phyloP scores from a whole-genome alignment of 2,113 vertebrate species.

The Hyperoodon ampullatus region DNA sequence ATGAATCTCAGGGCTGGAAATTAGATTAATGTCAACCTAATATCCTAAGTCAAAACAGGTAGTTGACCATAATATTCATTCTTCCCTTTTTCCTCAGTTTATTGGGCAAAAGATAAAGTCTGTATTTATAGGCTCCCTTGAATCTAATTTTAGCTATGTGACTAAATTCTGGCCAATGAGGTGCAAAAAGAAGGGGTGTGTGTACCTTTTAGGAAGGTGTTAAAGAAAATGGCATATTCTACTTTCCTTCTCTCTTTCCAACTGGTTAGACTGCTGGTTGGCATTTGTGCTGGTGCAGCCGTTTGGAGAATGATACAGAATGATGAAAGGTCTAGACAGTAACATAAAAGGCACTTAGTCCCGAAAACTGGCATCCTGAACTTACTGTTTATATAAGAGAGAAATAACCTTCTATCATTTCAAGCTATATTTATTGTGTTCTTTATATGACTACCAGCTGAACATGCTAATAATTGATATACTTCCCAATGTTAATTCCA shows the following conservation, averaged over 20 bases:
- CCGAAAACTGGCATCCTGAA: background rate
- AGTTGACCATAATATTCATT: background rate
- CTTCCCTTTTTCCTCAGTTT: background rate
- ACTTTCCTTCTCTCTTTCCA: background rate
- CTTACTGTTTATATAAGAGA: background rate
- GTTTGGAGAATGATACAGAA: background rate
- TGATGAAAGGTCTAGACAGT: background rate
- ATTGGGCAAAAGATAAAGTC: background rate
- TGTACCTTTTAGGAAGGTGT: background rate
- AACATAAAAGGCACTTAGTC: background rate
- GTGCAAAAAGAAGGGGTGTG: background rate
- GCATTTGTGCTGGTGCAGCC: background rate
- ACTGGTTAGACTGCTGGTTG: background rate
- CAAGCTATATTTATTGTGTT: background rate
- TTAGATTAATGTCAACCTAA: background rate
- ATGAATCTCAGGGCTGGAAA: background rate
- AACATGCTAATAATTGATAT: background rate
- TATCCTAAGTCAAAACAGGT: background rate
- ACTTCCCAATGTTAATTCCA: background rate
- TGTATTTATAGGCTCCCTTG: background rate
- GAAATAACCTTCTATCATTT: background rate
- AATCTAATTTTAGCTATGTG: background rate
- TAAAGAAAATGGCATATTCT: background rate
- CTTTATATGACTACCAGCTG: background rate
- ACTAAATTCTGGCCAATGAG: background rate